Conservation (phyloP, 2,797 vertebrate species). For the Bryconaethiops microstoma region DNA sequence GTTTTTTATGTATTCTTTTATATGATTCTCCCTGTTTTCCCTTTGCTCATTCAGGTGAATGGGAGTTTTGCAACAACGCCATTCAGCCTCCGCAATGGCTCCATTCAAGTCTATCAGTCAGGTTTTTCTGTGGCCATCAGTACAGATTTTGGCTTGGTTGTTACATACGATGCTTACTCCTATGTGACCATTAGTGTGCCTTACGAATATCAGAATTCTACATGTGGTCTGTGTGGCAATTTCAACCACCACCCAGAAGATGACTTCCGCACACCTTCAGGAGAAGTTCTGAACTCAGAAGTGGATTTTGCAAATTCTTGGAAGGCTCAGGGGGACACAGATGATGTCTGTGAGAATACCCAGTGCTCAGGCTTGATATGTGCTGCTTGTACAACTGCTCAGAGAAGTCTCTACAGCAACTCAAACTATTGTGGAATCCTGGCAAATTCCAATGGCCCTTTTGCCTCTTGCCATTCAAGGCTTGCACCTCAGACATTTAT, state of each 20-base stretch:
- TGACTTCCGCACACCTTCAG: constrained; percentile 65
- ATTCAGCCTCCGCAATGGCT: constrained; percentile 60
- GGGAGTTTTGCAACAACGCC: constrained; percentile 63
- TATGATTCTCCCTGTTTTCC: not conserved
- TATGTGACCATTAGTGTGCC: constrained; percentile 65
- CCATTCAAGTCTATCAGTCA: constrained; percentile 62
- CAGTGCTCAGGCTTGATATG: constrained; percentile 59
- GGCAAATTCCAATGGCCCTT: constrained; percentile 65
- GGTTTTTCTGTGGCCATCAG: constrained; percentile 67
- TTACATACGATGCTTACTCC: constrained; percentile 65
- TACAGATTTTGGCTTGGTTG: constrained; percentile 68
- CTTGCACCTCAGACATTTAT: constrained; percentile 53
- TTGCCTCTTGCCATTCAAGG: constrained; percentile 58
- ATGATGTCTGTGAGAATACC: constrained; percentile 50
- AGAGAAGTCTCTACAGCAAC: constrained; percentile 54
- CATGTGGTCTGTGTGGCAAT: constrained; percentile 74
- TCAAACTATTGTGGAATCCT: constrained; percentile 65
- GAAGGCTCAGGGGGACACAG: constrained; percentile 45
- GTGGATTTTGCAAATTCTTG: constrained; percentile 69
- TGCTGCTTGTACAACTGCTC: constrained; percentile 33
- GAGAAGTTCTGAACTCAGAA: constrained; percentile 56
- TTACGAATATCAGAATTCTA: constrained; percentile 62
- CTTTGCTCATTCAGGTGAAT: constrained; percentile 65
- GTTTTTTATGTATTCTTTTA: not conserved
- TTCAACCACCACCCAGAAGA: constrained; percentile 65